A percentile compares a stretch with the other conserved stretches of the same genome.
Conservation (phyloP, 2,888 invertebrate species). For the Synanthedon formicaeformis region DNA sequence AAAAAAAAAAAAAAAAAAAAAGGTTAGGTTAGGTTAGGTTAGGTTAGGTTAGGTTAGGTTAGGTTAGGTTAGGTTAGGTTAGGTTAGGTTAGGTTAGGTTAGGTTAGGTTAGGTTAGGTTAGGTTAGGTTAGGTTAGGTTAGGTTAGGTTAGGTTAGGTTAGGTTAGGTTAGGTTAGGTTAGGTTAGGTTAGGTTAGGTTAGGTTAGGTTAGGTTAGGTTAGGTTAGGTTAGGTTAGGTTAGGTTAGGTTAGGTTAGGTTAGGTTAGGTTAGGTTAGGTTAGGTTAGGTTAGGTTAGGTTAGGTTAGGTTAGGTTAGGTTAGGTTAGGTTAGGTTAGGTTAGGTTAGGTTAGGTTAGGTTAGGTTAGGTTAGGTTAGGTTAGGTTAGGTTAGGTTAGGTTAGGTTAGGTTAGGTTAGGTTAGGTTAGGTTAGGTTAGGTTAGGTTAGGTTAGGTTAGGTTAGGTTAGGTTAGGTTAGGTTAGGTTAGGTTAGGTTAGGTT, state of each 20-base stretch:
- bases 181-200: slow-evolving; percentile 12
- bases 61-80: slow-evolving; percentile 10
- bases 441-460: slow-evolving; percentile 12
- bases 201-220: slow-evolving; percentile 11
- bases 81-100: slow-evolving; percentile 9
- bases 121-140: slow-evolving; percentile 10
- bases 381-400: slow-evolving; percentile 14
- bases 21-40: no score
- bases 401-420: slow-evolving; percentile 15
- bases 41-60: slow-evolving; percentile 9
- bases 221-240: slow-evolving; percentile 10
- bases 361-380: slow-evolving; percentile 13
- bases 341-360: slow-evolving; percentile 12
- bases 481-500: slow-evolving; percentile 10
- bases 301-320: slow-evolving; percentile 11
- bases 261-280: slow-evolving; percentile 9
- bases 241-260: slow-evolving; percentile 9
- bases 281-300: slow-evolving; percentile 7
- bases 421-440: slow-evolving; percentile 14
- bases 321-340: slow-evolving; percentile 14
- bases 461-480: slow-evolving; percentile 13
- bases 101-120: slow-evolving; percentile 10
- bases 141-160: slow-evolving; percentile 11
- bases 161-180: slow-evolving; percentile 13
- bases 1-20: no score